Base-by-base conservation (phyloP, 2,113 vertebrate species). In the Bujurquina vittata region DNA sequence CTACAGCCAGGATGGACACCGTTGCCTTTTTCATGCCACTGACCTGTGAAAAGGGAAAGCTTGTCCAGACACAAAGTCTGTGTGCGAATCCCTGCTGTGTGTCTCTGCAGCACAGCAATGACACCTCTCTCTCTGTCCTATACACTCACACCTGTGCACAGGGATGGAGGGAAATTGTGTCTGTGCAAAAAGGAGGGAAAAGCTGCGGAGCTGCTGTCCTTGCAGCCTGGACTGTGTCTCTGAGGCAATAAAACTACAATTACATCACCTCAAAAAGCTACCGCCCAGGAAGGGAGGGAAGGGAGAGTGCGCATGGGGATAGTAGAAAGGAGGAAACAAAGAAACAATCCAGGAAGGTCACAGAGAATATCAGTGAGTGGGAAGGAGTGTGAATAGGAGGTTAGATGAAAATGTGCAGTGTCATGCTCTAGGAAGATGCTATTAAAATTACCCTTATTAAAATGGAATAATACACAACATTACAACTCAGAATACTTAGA, bases 1-100 rank as follows among this genome's bases (percentile, higher is more conserved):
- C 74, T 22, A 11, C 40, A 58, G 31, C 52, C 43, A 54, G 58
- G 9, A 23, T 73, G 58, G 84, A 79, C 79, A 35, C 20, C 0
- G 7, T 20, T 67, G 40, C n/a, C 26, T 88, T 75, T 63, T 87
- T 43, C n/a, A 2, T n/a, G 23, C 10, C 10, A 18, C 79, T 79
- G 75, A 79, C 80, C 80, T 78, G 81, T 86, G 55, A 91, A 91
- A 89, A 90, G 72, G n/a, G 86, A 90, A 90, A 79, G 55, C 86
- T 79, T 85, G 87, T 80, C 80, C 59, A 62, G 60, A 63, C 56
- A 26, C 40, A 5, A 22, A 49, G 67, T 67, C 81, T 65, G 74
- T 56, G 22, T 43, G 77, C 0, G 1, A 46, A 57, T 23, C 33
- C 9, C 72, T 2, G 55, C 73, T 62, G 46, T 14, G 40, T 56